Evolutionary conservation across 2,113 vertebrate species (phyloP).

Genomic region (Amphilophus citrinellus): DNA sequence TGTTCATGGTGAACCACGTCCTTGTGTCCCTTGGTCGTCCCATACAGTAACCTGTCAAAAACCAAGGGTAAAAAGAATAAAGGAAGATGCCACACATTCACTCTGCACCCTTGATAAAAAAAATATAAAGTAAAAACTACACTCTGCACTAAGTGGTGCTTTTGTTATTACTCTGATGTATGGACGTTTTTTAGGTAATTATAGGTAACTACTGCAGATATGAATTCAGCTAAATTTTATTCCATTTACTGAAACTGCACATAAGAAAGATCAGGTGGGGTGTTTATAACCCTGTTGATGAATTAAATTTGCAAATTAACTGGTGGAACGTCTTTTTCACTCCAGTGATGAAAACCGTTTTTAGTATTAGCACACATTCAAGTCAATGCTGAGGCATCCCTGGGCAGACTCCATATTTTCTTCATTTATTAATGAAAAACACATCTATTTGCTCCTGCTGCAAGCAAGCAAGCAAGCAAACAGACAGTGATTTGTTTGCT

Average conservation of each 20-base stretch:
- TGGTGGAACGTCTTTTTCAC: no score
- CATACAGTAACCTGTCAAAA: slow-evolving; percentile 86
- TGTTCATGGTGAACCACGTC: slow-evolving; percentile 94
- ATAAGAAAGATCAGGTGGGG: background rate
- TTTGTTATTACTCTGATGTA: background rate
- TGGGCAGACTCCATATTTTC: no score
- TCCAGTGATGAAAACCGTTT: no score
- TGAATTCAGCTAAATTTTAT: background rate
- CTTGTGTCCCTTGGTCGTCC: slow-evolving; percentile 85
- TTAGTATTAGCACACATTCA: no score
- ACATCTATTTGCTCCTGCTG: no score
- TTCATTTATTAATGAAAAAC: no score
- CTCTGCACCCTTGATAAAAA: background rate
- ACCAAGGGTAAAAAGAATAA: background rate
- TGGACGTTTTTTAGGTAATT: background rate
- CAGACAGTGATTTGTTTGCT: no score
- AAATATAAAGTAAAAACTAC: background rate
- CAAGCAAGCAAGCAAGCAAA: no score
- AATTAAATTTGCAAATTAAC: no score
- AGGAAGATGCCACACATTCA: background rate
- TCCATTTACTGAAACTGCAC: background rate
- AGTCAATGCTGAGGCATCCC: no score
- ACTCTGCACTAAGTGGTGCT: background rate
- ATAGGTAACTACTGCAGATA: background rate
- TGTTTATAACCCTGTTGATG: no score